Evolutionary conservation across 2,113 vertebrate genomes (phyloP).

Genomic region (Cacatua alba): DNA sequence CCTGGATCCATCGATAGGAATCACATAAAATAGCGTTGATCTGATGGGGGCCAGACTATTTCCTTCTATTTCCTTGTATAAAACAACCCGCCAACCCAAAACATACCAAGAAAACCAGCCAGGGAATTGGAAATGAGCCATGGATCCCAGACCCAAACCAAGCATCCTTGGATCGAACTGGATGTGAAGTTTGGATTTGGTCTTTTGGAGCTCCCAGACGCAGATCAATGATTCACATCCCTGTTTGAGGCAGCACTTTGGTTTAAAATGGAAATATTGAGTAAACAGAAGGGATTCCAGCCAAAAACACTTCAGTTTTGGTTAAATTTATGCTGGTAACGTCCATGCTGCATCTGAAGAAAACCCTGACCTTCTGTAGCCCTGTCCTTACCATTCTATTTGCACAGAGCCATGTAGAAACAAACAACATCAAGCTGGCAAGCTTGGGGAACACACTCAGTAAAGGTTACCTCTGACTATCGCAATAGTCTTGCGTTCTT

Average conservation of each 20-base stretch:
- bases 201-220: not conserved
- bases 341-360: not conserved
- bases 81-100: not conserved
- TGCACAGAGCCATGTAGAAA: not conserved
- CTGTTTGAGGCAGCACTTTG: not conserved
- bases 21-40: not conserved
- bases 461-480: not conserved
- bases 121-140: not conserved
- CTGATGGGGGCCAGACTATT: not conserved
- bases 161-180: not conserved
- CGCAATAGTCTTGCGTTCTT: accelerated
- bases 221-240: not conserved
- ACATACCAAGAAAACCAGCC: not conserved
- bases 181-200: not conserved
- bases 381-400: not conserved
- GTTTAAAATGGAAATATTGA: conserved; percentile 14
- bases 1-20: not conserved
- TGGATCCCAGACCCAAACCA: not conserved
- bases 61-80: not conserved
- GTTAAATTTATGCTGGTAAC: not conserved
- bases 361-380: conserved; percentile 27
- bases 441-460: not conserved
- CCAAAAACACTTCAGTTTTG: not conserved
- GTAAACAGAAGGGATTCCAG: not conserved
- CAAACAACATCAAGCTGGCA: not conserved